Conservation (phyloP, 2,888 invertebrate species). For the Plagodis pulveraria region DNA sequence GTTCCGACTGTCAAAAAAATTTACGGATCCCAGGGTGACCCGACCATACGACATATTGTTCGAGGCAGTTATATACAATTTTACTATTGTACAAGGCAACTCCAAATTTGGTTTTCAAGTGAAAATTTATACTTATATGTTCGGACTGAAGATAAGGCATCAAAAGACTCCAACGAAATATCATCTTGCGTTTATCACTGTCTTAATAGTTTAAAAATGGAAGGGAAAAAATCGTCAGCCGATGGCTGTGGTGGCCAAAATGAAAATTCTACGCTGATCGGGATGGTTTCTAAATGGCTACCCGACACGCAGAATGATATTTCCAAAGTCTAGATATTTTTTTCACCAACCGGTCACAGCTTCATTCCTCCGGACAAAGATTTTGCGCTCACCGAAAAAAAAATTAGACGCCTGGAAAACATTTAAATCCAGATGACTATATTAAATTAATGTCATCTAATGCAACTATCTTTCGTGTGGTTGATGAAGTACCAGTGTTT, state of each 20-base stretch:
- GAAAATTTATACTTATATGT: conserved; percentile 42
- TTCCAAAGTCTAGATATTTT: no score
- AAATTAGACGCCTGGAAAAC: no score
- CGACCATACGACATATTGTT: conserved; percentile 53
- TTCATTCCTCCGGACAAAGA: conserved; percentile 39
- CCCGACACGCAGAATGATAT: conserved; percentile 24
- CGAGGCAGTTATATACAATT: conserved; percentile 49
- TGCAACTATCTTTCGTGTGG: conserved; percentile 30
- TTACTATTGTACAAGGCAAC: no score
- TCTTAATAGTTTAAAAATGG: no score
- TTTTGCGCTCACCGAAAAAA: conserved; percentile 1
- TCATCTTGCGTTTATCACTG: not conserved
- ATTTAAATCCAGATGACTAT: conserved; percentile 23
- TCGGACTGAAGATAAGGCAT: conserved; percentile 34
- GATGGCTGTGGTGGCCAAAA: conserved; percentile 44
- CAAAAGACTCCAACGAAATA: conserved; percentile 28
- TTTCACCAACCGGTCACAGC: no score
- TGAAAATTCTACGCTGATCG: conserved; percentile 39
- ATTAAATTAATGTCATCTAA: conserved; percentile 31
- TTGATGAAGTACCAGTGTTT: conserved; percentile 30
- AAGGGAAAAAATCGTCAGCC: conserved; percentile 17
- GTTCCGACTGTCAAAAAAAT: conserved; percentile 38
- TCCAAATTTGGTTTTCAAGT: conserved; percentile 33
- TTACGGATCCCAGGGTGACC: conserved; percentile 41
- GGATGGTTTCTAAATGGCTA: conserved; percentile 40